A percentile compares a stretch with the other conserved stretches of the same genome.
Conservation (phyloP, 2,888 invertebrate species). For the Diabrotica balteata region DNA sequence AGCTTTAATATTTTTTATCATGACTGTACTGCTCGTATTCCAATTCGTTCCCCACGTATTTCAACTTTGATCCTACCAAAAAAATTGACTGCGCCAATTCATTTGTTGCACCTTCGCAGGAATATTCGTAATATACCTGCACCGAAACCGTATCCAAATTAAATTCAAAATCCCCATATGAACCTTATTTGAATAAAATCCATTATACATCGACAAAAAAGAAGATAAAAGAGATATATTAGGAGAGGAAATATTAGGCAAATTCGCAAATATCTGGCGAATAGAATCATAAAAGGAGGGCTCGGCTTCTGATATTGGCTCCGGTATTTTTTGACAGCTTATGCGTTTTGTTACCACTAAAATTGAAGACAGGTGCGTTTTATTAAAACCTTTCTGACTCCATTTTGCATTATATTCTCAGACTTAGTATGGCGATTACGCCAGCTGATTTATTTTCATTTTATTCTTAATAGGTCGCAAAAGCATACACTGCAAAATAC, state of each 20-base stretch:
- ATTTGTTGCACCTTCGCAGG: too few relatives aligned
- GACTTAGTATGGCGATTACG: slow-evolving; percentile 27
- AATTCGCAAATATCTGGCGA: slow-evolving; percentile 23
- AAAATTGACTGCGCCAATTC: too few relatives aligned
- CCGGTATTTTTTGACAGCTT: slow-evolving; percentile 49
- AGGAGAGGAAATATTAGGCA: slow-evolving; percentile 18
- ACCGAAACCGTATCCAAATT: slow-evolving; percentile 10
- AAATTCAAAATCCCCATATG: slow-evolving; percentile 16
- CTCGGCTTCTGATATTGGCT: slow-evolving; percentile 41
- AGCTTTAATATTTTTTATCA: too few relatives aligned
- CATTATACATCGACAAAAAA: slow-evolving; percentile 17
- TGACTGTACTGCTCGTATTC: too few relatives aligned
- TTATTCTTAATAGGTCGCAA: slow-evolving; percentile 27
- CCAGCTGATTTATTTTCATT: slow-evolving; percentile 33
- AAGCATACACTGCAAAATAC: not conserved
- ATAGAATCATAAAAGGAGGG: slow-evolving; percentile 43
- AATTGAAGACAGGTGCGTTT: slow-evolving; percentile 51
- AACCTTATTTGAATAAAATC: slow-evolving; percentile 21
- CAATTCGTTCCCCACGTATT: too few relatives aligned
- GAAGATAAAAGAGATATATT: slow-evolving; percentile 15
- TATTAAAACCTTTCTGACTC: slow-evolving; percentile 45
- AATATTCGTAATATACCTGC: too few relatives aligned
- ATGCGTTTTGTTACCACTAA: slow-evolving; percentile 50
- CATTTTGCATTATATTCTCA: slow-evolving; percentile 37
- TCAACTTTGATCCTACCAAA: too few relatives aligned